Base-by-base conservation (phyloP, 1,140 invertebrate species). In the Aricia agestis region DNA sequence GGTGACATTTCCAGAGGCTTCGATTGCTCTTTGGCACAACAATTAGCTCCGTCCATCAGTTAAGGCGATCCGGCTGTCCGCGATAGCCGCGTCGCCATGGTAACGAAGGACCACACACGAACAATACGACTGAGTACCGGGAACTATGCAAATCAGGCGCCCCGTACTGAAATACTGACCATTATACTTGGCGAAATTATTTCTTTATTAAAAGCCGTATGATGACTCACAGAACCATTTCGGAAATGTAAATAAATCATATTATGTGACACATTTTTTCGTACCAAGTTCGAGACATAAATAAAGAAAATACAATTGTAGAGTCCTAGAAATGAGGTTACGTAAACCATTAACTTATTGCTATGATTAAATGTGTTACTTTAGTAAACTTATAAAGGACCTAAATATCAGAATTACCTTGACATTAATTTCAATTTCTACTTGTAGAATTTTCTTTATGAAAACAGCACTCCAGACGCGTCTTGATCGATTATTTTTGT, bases 31-130 rank as follows among this genome's bases (percentile, higher is more conserved):
- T 80, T 79, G 78, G 76, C 78, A 76, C 76, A 80, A 90, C 86
- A 89, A 90, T 90, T 89, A 89, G 82, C 81, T 67, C 66, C 72
- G 84, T 84, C 83, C 83, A 89, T 88, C 88, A 85, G 87, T 87
- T 86, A 83, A 84, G 78, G 74, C 78, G 77, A 85, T 81, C 78
- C 81, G 76, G 73, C 74, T 72, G 74, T 77, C 75, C 71, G 76
- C 79, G 80, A 82, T 86, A 82, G 78, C 77, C 72, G 19, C 4
- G 84, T 89, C 80, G 72, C 84, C 82, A 85, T 88, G 76, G 83
- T 69, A 81, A 89, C 86, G 75, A 78, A 83, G 80, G 88, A 89
- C 88, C 88, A 88, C 88, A 90, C 88, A 90, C 85, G 86, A 81
- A 78, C 78, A 78, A 80, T 70, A 77, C 63, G 59, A 69, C 73